phyloP scores from a whole-genome alignment of 1,140 invertebrate species.

The Diprion similis region DNA sequence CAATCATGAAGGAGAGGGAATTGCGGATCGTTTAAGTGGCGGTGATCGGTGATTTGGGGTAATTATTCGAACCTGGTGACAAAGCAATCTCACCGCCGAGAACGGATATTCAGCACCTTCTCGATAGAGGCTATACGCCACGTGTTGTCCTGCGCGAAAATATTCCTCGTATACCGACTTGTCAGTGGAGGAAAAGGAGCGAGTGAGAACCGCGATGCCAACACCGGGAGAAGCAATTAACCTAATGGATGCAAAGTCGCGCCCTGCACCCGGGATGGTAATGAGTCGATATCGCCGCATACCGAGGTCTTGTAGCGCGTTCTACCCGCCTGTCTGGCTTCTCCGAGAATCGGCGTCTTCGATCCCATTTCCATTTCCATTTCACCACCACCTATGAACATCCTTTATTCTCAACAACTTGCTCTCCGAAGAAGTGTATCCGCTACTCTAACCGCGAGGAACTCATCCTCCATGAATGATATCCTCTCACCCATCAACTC shows the following conservation, averaged over 20 bases:
- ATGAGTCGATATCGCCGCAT: conserved; percentile 63
- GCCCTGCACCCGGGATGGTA: conserved; percentile 58
- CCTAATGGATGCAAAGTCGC: conserved; percentile 63
- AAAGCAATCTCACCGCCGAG: conserved; percentile 39
- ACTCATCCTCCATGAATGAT: too few species aligned
- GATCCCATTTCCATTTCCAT: too few species aligned
- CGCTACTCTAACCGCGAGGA: too few species aligned
- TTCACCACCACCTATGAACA: too few species aligned
- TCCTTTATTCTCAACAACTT: too few species aligned
- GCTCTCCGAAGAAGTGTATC: too few species aligned
- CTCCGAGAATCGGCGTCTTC: background rate
- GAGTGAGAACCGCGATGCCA: conserved; percentile 26
- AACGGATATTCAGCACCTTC: background rate
- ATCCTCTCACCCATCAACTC: too few species aligned
- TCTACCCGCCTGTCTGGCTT: background rate
- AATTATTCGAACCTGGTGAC: conserved; percentile 29
- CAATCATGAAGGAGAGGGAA: too few species aligned
- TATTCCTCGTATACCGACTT: too few species aligned
- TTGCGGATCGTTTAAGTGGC: conserved; percentile 14
- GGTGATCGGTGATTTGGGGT: conserved; percentile 38
- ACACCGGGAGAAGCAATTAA: conserved; percentile 59
- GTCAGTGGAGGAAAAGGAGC: conserved; percentile 31
- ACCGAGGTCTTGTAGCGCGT: conserved; percentile 58
- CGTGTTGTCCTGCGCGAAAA: too few species aligned
- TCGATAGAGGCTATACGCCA: too few species aligned